phyloP scores from a whole-genome alignment of 2,888 invertebrate species.

The Barypeithes pellucidus region DNA sequence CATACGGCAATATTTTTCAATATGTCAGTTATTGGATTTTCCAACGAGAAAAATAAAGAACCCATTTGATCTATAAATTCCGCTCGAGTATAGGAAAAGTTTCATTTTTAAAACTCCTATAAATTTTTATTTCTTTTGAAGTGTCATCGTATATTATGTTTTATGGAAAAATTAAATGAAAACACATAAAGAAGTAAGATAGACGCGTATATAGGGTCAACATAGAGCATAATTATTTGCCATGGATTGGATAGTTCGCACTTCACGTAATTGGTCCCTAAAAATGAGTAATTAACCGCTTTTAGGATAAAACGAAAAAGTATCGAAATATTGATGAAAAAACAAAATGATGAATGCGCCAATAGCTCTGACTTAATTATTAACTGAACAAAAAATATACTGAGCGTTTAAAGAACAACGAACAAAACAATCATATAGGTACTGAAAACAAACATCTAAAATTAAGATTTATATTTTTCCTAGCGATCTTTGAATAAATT shows the following conservation, averaged over 20 bases:
- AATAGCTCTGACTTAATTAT: too few relatives aligned
- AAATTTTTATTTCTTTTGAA: conserved; percentile 19
- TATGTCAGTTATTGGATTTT: conserved; percentile 25
- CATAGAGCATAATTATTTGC: not conserved
- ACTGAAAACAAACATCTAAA: too few relatives aligned
- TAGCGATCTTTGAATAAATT: too few relatives aligned
- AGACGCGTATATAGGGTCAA: not conserved
- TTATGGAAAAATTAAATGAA: not conserved
- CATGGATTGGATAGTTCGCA: not conserved
- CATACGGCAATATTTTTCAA: conserved; percentile 11
- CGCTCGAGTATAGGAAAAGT: conserved; percentile 7
- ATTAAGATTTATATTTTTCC: too few relatives aligned
- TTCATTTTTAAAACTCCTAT: conserved; percentile 16
- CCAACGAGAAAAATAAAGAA: conserved; percentile 13
- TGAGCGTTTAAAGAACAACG: too few relatives aligned
- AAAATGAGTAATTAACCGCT: too few relatives aligned
- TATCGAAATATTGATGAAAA: too few relatives aligned
- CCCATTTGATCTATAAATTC: conserved; percentile 19
- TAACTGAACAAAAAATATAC: too few relatives aligned
- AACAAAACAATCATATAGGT: too few relatives aligned
- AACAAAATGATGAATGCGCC: too few relatives aligned
- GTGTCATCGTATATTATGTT: conserved; percentile 18
- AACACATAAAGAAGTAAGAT: not conserved
- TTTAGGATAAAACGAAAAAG: too few relatives aligned
- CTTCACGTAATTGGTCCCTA: too few relatives aligned